These are phyloP conservation scores for Drosophila siamana DNA, from an alignment of 2,888 invertebrate species.

Conservation along the genomic window DNA sequence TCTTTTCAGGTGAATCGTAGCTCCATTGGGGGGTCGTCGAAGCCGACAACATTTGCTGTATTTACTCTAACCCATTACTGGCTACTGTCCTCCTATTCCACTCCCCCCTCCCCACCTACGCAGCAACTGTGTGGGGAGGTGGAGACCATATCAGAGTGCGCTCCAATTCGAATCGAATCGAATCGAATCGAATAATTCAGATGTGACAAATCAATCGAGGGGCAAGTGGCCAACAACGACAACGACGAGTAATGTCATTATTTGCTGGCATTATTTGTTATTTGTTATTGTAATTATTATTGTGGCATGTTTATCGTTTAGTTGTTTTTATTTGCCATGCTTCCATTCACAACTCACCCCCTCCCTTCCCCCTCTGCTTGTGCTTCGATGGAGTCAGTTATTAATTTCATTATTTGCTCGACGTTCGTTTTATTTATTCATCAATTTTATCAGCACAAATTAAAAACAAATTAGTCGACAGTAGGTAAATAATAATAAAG, in stretches of 20 bases:
- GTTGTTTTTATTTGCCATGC: slow-evolving; percentile 37
- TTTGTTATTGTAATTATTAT: slow-evolving; percentile 63
- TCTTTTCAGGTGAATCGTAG: not conserved
- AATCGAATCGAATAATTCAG: slow-evolving; percentile 57
- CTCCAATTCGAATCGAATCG: slow-evolving; percentile 40
- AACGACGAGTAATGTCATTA: slow-evolving; percentile 67
- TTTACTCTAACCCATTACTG: slow-evolving; percentile 2
- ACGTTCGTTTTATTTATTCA: slow-evolving; percentile 73
- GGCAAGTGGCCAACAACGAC: slow-evolving; percentile 2
- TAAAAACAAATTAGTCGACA: slow-evolving; percentile 82
- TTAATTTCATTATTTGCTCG: slow-evolving; percentile 74
- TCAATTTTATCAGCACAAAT: slow-evolving; percentile 79
- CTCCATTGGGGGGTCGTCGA: slow-evolving; percentile 16
- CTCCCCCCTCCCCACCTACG: not conserved
- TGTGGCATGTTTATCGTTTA: slow-evolving; percentile 59
- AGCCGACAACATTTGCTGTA: not conserved
- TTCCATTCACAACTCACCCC: slow-evolving; percentile 1
- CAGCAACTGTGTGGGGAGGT: not conserved
- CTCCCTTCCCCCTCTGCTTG: not conserved
- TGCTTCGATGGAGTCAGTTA: slow-evolving; percentile 46
- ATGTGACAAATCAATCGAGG: slow-evolving; percentile 81
- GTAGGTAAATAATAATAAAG: slow-evolving; percentile 80
- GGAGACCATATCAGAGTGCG: slow-evolving; percentile 23
- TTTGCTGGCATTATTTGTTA: slow-evolving; percentile 41
- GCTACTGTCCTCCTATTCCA: not conserved